Base-by-base conservation (phyloP, 2,113 vertebrate species). In the Sturnus vulgaris region DNA sequence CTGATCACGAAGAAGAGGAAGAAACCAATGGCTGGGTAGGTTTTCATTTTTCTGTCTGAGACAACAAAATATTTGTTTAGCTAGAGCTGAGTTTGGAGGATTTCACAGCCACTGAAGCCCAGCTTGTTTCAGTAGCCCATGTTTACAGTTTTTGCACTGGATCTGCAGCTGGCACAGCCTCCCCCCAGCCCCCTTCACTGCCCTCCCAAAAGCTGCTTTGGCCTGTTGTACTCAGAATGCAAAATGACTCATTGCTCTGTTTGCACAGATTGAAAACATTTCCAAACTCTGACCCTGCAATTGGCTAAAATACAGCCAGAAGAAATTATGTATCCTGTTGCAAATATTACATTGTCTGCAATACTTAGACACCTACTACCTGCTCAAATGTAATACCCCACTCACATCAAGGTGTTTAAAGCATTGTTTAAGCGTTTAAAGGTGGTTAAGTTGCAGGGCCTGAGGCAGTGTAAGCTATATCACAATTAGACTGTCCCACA, bases 1-100 rank as follows among this genome's bases (percentile, higher is more conserved):
- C 98, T 95, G 64, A 98, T 97, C 94, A 98, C 94, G 6, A 97
- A 95, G 93, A 99, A 97, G 82, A 99, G 98, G 95, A 99, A 97
- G 90, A 99, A 97, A 85, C 98, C 86, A 50, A 98, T 71, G 37
- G 94, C 97, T 46, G 94, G 94, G 65, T 90, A 94, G 91, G 97
- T 77, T 97, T 95, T 98, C 98, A 98, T 98, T 95, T 97, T 98
- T 96, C 97, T 97, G 91, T 88, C 97, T 90, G 91, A 86, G 71
- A 72, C 80, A 94, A 83, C 7, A 92, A 88, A 79, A 86, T 18
- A 57, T 40, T 90, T 37, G 73, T 78, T 86, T 88, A 96, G 86
- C 61, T 27, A 11, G 72, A 57, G 77, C 24, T 64, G 28, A 7
- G 64, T 42, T 14, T 24, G 61, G 63, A 70, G 69, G 63, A 17